Percentiles rank a stretch among this genome's conserved stretches.
These are phyloP conservation scores for Thymelicus acteon DNA, from an alignment of 2,888 invertebrate species.

Conservation along the genomic window DNA sequence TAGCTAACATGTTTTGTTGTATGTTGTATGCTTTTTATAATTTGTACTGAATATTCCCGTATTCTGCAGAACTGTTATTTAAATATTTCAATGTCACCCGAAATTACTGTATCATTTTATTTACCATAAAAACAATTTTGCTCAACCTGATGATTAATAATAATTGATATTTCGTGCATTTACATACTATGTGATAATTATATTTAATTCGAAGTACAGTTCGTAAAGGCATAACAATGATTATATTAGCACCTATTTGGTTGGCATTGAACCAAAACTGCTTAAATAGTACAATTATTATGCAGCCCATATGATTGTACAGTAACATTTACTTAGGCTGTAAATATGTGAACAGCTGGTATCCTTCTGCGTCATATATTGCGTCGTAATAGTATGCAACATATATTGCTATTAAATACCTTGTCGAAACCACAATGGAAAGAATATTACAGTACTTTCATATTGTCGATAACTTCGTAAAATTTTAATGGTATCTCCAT, in stretches of 20 bases:
- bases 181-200: no score
- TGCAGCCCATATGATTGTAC: background rate
- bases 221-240: background rate
- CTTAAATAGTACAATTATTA: conserved; percentile 20
- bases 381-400: background rate
- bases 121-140: no score
- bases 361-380: conserved; percentile 4
- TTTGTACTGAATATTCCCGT: no score
- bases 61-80: no score
- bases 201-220: no score
- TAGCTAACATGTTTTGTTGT: no score
- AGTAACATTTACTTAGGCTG: background rate
- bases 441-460: background rate
- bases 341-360: conserved; percentile 17
- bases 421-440: conserved; percentile 3
- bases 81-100: no score
- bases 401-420: conserved; percentile 3
- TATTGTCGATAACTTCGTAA: background rate
- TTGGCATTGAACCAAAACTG: conserved; percentile 18
- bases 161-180: no score
- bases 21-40: no score
- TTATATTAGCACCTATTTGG: background rate
- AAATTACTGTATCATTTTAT: no score
- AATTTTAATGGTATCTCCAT: no score
- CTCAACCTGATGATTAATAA: no score